Evolutionary conservation across 2,113 vertebrate genomes (phyloP).

Genomic region (Microcebus ravelobensis): DNA sequence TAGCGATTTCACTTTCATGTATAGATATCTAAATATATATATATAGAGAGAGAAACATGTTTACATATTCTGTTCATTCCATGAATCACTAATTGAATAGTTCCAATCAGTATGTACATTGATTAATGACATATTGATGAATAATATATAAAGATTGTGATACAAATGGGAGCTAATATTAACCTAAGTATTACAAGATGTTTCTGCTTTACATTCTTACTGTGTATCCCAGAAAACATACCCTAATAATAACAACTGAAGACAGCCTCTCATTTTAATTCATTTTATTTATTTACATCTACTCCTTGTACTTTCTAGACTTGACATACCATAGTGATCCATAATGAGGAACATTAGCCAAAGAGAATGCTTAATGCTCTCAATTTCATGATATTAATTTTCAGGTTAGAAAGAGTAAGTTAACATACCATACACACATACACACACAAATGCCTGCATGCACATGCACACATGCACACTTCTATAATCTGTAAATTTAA

Average conservation of each 20-base stretch:
- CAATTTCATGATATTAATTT: constrained; percentile 52
- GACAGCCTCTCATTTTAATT: not conserved
- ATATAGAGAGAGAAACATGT: constrained; percentile 62
- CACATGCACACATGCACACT: not conserved
- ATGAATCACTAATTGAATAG: constrained; percentile 65
- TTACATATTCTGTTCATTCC: constrained; percentile 76
- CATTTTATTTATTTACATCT: not conserved
- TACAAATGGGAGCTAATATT: constrained; percentile 55
- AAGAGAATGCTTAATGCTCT: constrained; percentile 23
- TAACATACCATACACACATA: not conserved
- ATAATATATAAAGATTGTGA: constrained; percentile 61
- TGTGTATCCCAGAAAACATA: constrained; percentile 42
- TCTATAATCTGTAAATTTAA: constrained; percentile 43
- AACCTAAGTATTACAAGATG: constrained; percentile 53
- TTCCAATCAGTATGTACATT: constrained; percentile 64
- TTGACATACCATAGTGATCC: not conserved
- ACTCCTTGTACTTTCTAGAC: not conserved
- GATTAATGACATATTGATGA: constrained; percentile 73
- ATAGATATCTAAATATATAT: constrained; percentile 75
- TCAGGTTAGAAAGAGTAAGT: not conserved
- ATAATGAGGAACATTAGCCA: constrained; percentile 4
- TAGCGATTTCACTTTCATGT: constrained; percentile 81
- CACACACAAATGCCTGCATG: not conserved
- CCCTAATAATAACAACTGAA: not conserved
- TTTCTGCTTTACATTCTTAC: constrained; percentile 43